A percentile compares a stretch with the other conserved stretches of the same genome.
These are phyloP conservation scores for Neodiprion fabricii DNA, from an alignment of 1,140 invertebrate genomes.

Conservation along the genomic window DNA sequence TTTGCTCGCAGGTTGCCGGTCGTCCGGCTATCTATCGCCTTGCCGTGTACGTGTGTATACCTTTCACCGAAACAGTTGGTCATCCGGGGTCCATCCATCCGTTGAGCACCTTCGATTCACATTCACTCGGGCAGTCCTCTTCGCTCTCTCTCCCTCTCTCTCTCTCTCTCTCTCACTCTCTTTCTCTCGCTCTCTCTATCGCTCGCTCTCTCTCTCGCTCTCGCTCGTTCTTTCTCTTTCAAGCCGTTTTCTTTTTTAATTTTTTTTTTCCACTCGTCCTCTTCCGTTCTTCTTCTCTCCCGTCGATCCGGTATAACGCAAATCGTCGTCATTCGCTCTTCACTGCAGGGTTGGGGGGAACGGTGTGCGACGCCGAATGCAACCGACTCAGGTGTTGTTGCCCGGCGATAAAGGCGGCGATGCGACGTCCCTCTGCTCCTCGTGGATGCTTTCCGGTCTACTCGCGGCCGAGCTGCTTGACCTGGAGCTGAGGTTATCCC, in stretches of 20 bases:
- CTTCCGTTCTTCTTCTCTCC: not conserved
- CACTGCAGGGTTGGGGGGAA: not conserved
- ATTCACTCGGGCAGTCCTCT: not conserved
- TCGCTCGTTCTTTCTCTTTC: not conserved
- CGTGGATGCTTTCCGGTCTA: slow-evolving; percentile 55
- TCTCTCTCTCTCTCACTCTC: slow-evolving; percentile 23
- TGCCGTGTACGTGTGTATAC: not conserved
- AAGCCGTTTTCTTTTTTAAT: not conserved
- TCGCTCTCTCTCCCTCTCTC: not conserved
- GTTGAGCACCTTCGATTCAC: slow-evolving; percentile 2
- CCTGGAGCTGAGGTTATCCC: slow-evolving; percentile 64
- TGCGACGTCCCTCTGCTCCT: slow-evolving; percentile 51
- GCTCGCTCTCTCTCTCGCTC: not conserved
- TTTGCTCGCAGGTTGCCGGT: slow-evolving; percentile 1
- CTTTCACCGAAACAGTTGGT: slow-evolving; percentile 7
- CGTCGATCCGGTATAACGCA: not conserved
- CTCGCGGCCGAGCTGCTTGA: slow-evolving; percentile 62
- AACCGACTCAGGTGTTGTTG: slow-evolving; percentile 54
- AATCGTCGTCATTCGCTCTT: slow-evolving; percentile 2
- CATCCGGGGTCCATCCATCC: slow-evolving; percentile 1
- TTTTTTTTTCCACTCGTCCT: not conserved
- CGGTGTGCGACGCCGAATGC: not conserved
- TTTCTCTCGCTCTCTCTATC: slow-evolving; percentile 17
- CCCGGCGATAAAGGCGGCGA: slow-evolving; percentile 54
- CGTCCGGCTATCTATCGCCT: too few species aligned